Evolutionary conservation across 2,113 vertebrate species (phyloP).

Genomic region (Chamaetylas fuelleborni): DNA sequence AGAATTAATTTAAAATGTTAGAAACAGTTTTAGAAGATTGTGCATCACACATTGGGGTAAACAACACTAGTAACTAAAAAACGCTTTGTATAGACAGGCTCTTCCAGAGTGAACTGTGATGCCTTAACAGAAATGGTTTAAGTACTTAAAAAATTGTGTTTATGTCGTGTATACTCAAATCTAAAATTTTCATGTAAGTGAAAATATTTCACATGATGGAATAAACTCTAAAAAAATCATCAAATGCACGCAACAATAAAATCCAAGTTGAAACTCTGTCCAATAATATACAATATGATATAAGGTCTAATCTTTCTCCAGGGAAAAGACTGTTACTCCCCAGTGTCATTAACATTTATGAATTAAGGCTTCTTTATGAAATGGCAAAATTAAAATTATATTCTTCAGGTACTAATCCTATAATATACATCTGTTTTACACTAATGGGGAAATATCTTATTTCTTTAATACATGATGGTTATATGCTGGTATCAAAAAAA

Average conservation of each 20-base stretch:
- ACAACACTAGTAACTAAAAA: conserved; percentile 46
- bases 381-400: conserved; percentile 52
- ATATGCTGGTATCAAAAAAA: background rate
- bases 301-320: conserved; percentile 48
- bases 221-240: background rate
- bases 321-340: conserved; percentile 40
- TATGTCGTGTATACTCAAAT: background rate
- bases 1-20: conserved; percentile 81
- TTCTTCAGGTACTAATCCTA: conserved; percentile 28
- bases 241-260: background rate
- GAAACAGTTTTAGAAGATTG: conserved; percentile 74
- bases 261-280: conserved; percentile 10
- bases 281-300: conserved; percentile 2
- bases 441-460: conserved; percentile 29
- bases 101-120: background rate
- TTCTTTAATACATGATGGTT: background rate
- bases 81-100: background rate
- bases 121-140: background rate
- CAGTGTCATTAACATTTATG: conserved; percentile 65
- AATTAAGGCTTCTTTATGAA: conserved; percentile 62
- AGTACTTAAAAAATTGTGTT: conserved; percentile 6
- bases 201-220: background rate
- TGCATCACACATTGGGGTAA: conserved; percentile 64
- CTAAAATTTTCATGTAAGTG: background rate
- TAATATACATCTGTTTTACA: conserved; percentile 60